A percentile compares a stretch with the other conserved stretches of the same genome.
Evolutionary conservation across 2,113 vertebrate species (phyloP).

Genomic region (Pitta sordida): DNA sequence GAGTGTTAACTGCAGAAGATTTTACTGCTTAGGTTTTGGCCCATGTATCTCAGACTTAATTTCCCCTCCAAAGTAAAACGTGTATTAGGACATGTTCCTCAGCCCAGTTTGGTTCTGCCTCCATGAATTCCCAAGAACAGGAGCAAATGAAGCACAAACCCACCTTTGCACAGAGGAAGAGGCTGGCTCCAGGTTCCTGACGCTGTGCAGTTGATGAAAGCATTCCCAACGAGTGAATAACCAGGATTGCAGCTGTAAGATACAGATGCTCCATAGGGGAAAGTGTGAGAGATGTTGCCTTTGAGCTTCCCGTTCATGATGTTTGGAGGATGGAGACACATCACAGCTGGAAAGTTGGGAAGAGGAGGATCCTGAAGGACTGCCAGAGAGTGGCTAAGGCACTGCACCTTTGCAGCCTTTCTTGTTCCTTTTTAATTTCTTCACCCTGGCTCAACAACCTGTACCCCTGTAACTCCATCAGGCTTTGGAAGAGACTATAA

Average conservation of each 20-base stretch:
- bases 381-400: neutral
- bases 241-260: slow-evolving; percentile 63
- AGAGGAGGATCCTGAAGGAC: neutral
- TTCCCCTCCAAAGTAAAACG: neutral
- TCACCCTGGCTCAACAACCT: neutral
- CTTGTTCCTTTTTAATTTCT: neutral
- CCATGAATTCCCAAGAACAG: accelerated
- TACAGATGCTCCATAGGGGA: slow-evolving; percentile 35
- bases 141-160: neutral
- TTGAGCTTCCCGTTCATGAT: slow-evolving; percentile 46
- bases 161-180: slow-evolving; percentile 15
- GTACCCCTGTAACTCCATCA: neutral
- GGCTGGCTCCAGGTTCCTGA: slow-evolving; percentile 62
- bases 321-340: slow-evolving; percentile 25
- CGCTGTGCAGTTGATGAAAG: slow-evolving; percentile 2
- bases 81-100: neutral
- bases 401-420: neutral
- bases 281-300: neutral
- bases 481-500: neutral
- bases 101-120: neutral
- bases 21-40: neutral
- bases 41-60: no score
- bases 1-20: neutral
- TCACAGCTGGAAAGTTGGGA: neutral
- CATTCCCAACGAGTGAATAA: slow-evolving; percentile 33